Conservation (phyloP, 2,797 vertebrate genomes). For the Podarcis lilfordi region DNA sequence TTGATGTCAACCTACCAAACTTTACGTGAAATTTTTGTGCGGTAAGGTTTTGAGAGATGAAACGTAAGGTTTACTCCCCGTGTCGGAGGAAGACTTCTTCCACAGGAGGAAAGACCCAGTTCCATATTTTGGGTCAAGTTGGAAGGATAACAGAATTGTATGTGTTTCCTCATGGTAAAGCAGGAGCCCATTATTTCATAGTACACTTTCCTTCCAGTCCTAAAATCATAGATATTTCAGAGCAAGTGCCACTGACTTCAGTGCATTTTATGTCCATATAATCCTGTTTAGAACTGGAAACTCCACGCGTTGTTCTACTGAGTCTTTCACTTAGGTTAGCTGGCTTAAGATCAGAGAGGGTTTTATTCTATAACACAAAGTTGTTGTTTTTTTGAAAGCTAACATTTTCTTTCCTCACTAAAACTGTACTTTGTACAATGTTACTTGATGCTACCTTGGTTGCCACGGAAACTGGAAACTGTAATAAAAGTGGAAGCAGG, state of each 20-base stretch:
- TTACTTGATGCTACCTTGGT: conserved; percentile 56
- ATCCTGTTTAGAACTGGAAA: neutral
- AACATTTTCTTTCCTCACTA: conserved; percentile 35
- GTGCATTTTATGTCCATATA: neutral
- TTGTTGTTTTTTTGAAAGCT: neutral
- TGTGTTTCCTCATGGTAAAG: neutral
- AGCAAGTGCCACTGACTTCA: conserved; percentile 3
- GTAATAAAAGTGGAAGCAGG: conserved; percentile 40
- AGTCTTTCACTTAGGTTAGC: neutral
- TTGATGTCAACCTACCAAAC: neutral
- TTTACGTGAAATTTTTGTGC: neutral
- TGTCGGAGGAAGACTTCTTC: neutral
- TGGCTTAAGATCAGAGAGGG: neutral
- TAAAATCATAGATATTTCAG: neutral
- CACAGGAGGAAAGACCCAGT: neutral
- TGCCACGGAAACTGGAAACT: conserved; percentile 57
- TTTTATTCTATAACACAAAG: neutral
- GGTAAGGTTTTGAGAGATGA: neutral
- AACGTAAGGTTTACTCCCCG: neutral
- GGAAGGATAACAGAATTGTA: neutral
- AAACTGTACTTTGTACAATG: conserved; percentile 48
- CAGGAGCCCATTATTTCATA: neutral
- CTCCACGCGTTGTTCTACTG: neutral
- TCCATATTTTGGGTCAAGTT: neutral
- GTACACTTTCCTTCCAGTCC: neutral